A percentile compares a stretch with the other conserved stretches of the same genome.
phyloP scores from a whole-genome alignment of 1,140 invertebrate species.

The Procambarus virginalis region DNA sequence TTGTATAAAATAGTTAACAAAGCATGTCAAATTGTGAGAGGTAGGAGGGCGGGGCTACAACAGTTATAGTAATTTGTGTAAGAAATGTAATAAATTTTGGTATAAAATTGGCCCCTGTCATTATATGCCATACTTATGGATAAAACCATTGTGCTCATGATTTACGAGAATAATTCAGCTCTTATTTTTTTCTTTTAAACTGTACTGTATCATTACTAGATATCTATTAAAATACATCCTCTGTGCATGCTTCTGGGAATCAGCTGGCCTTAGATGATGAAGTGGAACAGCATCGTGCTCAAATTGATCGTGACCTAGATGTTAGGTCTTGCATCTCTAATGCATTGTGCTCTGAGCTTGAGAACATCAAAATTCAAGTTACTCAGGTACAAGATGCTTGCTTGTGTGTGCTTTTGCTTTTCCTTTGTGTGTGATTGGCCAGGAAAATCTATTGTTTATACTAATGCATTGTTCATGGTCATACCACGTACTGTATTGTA shows the following conservation, averaged over 20 bases:
- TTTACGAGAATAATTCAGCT: not conserved
- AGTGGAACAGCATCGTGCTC: conserved; percentile 22
- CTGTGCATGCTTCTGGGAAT: conserved; percentile 15
- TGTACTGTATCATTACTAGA: not conserved
- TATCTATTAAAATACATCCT: not conserved
- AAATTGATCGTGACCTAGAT: conserved; percentile 16
- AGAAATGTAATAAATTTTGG: too few relatives aligned
- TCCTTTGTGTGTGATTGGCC: not conserved
- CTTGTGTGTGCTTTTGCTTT: not conserved
- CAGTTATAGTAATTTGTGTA: too few relatives aligned
- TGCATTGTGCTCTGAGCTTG: conserved; percentile 13
- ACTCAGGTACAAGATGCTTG: conserved; percentile 25
- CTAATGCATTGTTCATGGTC: not conserved
- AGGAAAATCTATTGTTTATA: not conserved
- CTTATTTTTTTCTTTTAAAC: not conserved
- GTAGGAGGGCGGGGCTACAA: too few relatives aligned
- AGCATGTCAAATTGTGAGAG: too few relatives aligned
- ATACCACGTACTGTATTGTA: too few relatives aligned
- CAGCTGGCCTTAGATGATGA: conserved; percentile 41
- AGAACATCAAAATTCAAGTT: conserved; percentile 42
- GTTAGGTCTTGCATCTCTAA: conserved; percentile 10
- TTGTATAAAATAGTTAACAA: too few relatives aligned
- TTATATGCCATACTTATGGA: too few relatives aligned
- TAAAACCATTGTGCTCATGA: too few relatives aligned
- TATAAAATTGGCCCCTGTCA: too few relatives aligned